Conservation (phyloP, 2,888 invertebrate genomes). For the Cotesia congregata region DNA sequence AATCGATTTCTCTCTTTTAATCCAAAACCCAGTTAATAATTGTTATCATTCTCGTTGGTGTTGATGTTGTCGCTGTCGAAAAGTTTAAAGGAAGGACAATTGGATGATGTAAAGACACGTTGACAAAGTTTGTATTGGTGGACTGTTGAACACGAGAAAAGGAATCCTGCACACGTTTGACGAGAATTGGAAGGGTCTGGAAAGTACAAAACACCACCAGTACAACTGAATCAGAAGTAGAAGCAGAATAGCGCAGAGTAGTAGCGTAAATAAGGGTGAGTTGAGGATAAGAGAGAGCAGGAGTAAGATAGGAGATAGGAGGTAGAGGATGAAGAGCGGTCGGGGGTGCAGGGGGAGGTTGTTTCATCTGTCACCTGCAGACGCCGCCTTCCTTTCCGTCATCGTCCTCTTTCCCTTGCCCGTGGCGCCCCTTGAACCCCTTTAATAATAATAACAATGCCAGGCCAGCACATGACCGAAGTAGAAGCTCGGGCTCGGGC, state of each 20-base stretch:
- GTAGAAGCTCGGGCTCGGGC: conserved; percentile 48
- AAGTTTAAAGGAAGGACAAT: conserved; percentile 8
- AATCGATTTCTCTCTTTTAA: too few relatives aligned
- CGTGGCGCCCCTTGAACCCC: conserved; percentile 51
- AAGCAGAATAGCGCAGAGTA: conserved; percentile 40
- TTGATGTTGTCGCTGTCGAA: conserved; percentile 27
- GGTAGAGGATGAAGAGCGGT: conserved; percentile 30
- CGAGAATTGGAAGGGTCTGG: conserved; percentile 51
- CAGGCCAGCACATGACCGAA: conserved; percentile 52
- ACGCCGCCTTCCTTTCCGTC: conserved; percentile 71
- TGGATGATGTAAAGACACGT: conserved; percentile 14
- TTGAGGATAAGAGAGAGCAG: conserved; percentile 9
- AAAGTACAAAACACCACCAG: conserved; percentile 42
- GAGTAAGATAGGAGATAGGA: conserved; percentile 42
- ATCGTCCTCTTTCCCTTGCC: conserved; percentile 66
- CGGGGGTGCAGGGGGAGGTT: conserved; percentile 54
- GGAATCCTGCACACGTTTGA: conserved; percentile 48
- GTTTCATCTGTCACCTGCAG: conserved; percentile 71
- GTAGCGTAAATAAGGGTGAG: conserved; percentile 41
- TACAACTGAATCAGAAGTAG: not conserved
- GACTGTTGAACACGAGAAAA: conserved; percentile 36
- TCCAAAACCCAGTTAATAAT: not conserved
- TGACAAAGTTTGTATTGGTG: conserved; percentile 25
- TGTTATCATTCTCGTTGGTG: conserved; percentile 17
- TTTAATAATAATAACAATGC: conserved; percentile 71